Evolutionary conservation across 2,797 vertebrate species (phyloP).

Genomic region (Amniataba percoides): DNA sequence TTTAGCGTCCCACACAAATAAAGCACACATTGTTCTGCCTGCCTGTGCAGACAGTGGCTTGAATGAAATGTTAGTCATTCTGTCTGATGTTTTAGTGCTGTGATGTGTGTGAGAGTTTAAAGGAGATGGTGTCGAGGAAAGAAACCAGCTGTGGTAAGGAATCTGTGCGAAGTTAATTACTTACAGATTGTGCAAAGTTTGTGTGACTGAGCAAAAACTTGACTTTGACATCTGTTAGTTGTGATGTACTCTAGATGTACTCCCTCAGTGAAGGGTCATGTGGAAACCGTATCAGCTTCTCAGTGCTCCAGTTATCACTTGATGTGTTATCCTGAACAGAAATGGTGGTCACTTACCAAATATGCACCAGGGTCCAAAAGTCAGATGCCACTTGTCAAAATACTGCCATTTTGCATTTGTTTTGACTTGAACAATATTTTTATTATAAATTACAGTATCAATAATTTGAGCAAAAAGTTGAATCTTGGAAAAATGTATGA

Average conservation of each 20-base stretch:
- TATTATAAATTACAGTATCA: no score
- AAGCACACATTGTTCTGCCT: not conserved
- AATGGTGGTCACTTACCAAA: not conserved
- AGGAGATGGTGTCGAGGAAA: not conserved
- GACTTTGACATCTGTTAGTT: slow-evolving; percentile 17
- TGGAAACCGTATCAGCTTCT: slow-evolving; percentile 20
- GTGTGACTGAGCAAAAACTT: slow-evolving; percentile 11
- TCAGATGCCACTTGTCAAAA: no score
- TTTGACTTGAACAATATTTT: no score
- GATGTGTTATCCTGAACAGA: not conserved
- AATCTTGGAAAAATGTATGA: no score
- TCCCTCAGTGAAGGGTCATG: not conserved
- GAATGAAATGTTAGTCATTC: not conserved
- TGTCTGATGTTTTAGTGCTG: not conserved
- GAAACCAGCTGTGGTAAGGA: not conserved
- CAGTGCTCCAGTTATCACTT: slow-evolving; percentile 1
- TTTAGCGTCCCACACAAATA: not conserved
- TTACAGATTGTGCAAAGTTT: slow-evolving; percentile 6
- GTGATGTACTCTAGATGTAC: not conserved
- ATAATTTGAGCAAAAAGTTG: no score
- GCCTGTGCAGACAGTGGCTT: not conserved
- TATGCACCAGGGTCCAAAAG: not conserved
- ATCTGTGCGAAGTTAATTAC: slow-evolving; percentile 3
- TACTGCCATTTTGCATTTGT: no score
- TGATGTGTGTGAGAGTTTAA: not conserved